Percentiles rank a stretch among this genome's conserved stretches.
phyloP scores from a whole-genome alignment of 2,797 vertebrate species.

The Peromyscus nudipes region DNA sequence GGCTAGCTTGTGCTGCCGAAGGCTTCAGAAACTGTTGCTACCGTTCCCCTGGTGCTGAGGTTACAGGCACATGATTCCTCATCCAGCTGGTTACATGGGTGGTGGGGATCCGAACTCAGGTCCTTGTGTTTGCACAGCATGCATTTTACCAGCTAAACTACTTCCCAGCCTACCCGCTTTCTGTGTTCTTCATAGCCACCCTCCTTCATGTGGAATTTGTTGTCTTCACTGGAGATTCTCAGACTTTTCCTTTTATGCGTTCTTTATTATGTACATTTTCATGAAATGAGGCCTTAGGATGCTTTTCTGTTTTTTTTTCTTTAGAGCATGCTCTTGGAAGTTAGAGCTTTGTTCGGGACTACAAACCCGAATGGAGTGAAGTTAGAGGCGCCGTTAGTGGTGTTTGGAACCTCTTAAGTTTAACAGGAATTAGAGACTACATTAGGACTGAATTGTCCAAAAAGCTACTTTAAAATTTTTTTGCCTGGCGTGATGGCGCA shows the following conservation, averaged over 20 bases:
- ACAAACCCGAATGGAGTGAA: neutral
- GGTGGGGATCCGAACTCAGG: neutral
- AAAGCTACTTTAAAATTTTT: neutral
- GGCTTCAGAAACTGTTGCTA: neutral
- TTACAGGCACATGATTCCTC: neutral
- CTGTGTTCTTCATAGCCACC: neutral
- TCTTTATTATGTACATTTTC: slow-evolving; percentile 82
- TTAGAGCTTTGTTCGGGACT: slow-evolving; percentile 45
- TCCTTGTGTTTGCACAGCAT: neutral
- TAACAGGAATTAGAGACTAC: slow-evolving; percentile 56
- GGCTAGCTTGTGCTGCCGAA: neutral
- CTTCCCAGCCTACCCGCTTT: neutral
- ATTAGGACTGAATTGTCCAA: slow-evolving; percentile 35
- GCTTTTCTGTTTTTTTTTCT: neutral
- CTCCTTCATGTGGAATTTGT: slow-evolving; percentile 58
- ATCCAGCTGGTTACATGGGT: neutral
- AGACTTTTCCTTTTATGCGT: slow-evolving; percentile 56
- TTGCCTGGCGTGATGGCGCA: fast-evolving
- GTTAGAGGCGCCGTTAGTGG: neutral
- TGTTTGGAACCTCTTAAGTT: slow-evolving; percentile 58
- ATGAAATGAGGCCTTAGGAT: slow-evolving; percentile 40
- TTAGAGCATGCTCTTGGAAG: slow-evolving; percentile 50
- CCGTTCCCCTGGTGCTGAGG: neutral
- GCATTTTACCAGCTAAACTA: neutral
- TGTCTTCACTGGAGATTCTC: slow-evolving; percentile 72